Evolutionary conservation across 1,140 invertebrate genomes (phyloP), one percentile per base, ranked within the genome.

Genomic region (Caerostris darwini): DNA sequence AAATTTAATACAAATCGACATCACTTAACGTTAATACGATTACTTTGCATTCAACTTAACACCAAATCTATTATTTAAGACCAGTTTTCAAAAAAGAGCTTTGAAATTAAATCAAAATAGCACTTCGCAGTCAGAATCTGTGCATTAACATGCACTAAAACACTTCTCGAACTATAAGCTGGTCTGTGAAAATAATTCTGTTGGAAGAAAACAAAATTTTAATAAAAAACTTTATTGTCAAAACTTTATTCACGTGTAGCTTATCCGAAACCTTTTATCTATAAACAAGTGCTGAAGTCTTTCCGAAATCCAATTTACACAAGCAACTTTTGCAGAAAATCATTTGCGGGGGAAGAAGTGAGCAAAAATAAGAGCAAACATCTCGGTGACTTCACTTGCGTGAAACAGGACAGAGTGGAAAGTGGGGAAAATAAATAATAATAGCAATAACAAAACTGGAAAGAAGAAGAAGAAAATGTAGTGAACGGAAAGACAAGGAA

Each of bases 201-300:
- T 19, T 5, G 8, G 50, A 19, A 53, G 50, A 50, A 50, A 50
- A 19, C 8, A 50, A 50, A 81, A 12, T 81, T 34, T 81, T 8
- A 12, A 81, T 53, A 50, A 53, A 81, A 81, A 81, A 10, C 19
- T 81, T 53, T 81, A 50, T 53, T 81, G 19, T 34, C 71, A 8
- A 81, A 81, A 81, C 71, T 10, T 5, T 10, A 7, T 7, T 81
- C 8, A 53, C n/a, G 19, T 81, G 5, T 53, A 10, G n/a, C 10
- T 8, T 81, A 53, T 81, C 50, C 19, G 50, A 81, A 81, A 50
- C 71, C 50, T 12, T 34, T 81, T 81, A 81, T 53, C 71, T 81
- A 34, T 81, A 81, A 34, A 81, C 53, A 50, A 81, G 71, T 50
- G 34, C 34, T 81, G 53, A 81, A 81, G 19, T 81, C 53, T 81